These are phyloP conservation scores for Sus cebifrons DNA, from an alignment of 2,797 vertebrate species.

Conservation along the genomic window DNA sequence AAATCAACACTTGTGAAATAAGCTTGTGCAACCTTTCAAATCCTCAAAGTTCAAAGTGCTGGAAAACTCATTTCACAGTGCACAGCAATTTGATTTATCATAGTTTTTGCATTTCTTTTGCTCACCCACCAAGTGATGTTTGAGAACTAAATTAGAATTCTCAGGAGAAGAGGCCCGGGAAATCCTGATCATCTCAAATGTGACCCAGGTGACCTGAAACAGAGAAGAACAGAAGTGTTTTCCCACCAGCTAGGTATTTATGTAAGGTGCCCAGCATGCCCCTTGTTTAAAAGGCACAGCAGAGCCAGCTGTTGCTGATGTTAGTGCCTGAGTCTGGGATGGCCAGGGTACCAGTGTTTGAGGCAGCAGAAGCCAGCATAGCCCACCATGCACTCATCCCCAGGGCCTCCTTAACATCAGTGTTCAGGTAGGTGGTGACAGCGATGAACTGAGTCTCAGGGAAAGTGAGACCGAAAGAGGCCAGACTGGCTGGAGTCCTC, in stretches of 20 bases:
- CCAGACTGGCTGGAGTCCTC: conserved; percentile 97
- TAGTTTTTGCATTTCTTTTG: conserved; percentile 43
- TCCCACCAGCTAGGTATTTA: background rate
- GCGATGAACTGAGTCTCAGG: conserved; percentile 99
- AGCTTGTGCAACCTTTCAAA: conserved; percentile 83
- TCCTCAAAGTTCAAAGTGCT: background rate
- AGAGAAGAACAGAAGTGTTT: background rate
- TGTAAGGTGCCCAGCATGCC: background rate
- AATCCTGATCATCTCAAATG: background rate
- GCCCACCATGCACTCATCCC: conserved; percentile 47
- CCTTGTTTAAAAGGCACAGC: background rate
- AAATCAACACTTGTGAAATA: conserved; percentile 82
- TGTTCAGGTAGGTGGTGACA: conserved; percentile 99
- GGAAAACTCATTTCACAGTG: conserved; percentile 14
- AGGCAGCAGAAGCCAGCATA: background rate
- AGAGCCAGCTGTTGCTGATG: conserved; percentile 29
- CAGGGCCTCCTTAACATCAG: conserved; percentile 94
- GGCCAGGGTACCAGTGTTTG: background rate
- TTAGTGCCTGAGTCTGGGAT: background rate
- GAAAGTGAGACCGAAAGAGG: conserved; percentile 89
- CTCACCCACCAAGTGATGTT: conserved; percentile 40
- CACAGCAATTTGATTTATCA: conserved; percentile 38
- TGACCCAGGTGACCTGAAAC: background rate
- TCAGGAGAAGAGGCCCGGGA: background rate
- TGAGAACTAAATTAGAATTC: conserved; percentile 63